These are phyloP conservation scores for Rhogogaster chlorosoma DNA, from an alignment of 2,888 invertebrate genomes.

Conservation along the genomic window DNA sequence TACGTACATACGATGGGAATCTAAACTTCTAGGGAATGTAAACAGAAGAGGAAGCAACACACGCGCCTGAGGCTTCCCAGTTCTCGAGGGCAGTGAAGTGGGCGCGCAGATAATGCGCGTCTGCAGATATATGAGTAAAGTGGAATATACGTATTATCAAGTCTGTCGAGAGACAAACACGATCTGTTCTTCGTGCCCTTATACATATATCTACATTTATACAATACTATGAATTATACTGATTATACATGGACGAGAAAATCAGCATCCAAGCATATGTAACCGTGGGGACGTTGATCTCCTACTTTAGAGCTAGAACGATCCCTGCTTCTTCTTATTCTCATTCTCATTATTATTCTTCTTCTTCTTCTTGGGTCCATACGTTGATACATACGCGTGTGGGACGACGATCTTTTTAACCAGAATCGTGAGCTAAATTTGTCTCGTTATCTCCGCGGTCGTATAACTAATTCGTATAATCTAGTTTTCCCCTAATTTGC, in stretches of 20 bases:
- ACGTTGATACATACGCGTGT: neutral
- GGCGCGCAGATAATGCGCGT: constrained; percentile 12
- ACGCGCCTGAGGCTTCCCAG: neutral
- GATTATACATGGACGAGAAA: constrained; percentile 6
- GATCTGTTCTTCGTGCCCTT: neutral
- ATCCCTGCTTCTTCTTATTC: neutral
- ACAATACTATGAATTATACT: neutral
- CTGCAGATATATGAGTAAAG: neutral
- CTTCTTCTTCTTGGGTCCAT: neutral
- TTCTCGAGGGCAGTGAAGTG: constrained; percentile 3
- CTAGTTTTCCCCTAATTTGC: constrained; percentile 6
- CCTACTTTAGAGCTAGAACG: neutral
- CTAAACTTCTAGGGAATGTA: constrained; percentile 3
- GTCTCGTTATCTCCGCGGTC: constrained; percentile 4
- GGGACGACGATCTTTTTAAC: neutral
- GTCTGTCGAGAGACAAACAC: constrained; percentile 1
- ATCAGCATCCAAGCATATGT: constrained; percentile 27
- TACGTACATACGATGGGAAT: neutral
- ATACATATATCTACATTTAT: neutral
- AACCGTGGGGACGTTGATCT: constrained; percentile 40
- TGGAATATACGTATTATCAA: neutral
- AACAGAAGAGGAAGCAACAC: neutral
- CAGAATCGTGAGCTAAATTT: constrained; percentile 10
- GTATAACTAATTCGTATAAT: constrained; percentile 1
- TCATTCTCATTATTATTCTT: too few relatives aligned